Base-by-base conservation (phyloP, 2,888 invertebrate genomes). In the Calameuta pallipes region DNA sequence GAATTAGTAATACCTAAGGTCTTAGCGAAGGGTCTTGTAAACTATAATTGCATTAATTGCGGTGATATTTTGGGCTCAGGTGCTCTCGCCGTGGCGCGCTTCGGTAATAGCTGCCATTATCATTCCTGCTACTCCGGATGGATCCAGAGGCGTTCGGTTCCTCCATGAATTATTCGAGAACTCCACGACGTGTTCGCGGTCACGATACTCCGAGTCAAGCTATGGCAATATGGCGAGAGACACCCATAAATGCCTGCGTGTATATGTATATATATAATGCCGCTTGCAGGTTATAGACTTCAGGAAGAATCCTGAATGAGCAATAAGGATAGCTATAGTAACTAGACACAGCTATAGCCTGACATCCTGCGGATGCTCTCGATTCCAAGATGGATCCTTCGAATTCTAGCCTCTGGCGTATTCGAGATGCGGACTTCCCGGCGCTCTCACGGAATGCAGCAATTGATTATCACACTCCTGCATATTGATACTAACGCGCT, bases 1-100 rank as follows among this genome's bases (percentile, higher is more conserved):
- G 87, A 87, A 87, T 87, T 86, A 87, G 83, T 87, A 87, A 87
- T 87, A 81, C 81, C 81, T 79, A 76, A 77, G 87, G 87, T 87
- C 87, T 87, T 87, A 81, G 71, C 83, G 88, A 86, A 89, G 88
- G 86, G 87, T 88, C 90, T 90, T 90, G 90, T 89, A 90, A 89
- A 90, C 90, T 90, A 89, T 90, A 90, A 90, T 90, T 90, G 90
- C 90, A 89, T 90, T 90, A 90, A 90, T 90, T 90, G 90, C 86
- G 89, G 89, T 87, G 90, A 90, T 90, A 90, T 90, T 89, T 90
- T 89, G 89, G 90, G 88, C 89, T 90, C 90, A 90, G 90, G 90
- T 90, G 90, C 85, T 86, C 86, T 86, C 85, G 86, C 89, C 87
- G 85, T 86, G 86, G 88, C 86, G 88, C 84, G 85, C 88, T 87